A percentile compares a stretch with the other conserved stretches of the same genome.
phyloP scores from a whole-genome alignment of 2,113 vertebrate genomes.

The Octodon degus region DNA sequence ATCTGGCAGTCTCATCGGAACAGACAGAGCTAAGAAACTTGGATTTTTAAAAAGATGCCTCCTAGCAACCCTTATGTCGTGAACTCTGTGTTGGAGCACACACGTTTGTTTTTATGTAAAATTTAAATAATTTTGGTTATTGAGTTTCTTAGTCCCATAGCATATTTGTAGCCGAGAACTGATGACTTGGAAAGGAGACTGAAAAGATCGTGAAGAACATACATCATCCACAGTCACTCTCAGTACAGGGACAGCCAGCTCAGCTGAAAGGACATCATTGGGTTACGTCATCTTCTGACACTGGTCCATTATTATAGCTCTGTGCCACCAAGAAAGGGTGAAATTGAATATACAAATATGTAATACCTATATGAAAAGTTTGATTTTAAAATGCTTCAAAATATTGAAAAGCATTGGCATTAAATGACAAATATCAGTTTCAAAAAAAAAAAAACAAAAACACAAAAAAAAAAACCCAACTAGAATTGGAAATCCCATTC shows the following conservation, averaged over 20 bases:
- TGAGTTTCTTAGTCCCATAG: constrained; percentile 3
- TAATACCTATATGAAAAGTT: constrained; percentile 54
- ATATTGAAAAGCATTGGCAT: constrained; percentile 60
- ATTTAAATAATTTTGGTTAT: constrained; percentile 42
- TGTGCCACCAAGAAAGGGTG: neutral
- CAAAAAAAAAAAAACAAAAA: too few species aligned
- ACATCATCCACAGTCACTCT: neutral
- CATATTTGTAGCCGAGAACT: constrained; percentile 19
- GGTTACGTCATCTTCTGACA: neutral
- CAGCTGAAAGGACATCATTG: neutral
- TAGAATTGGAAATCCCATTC: too few species aligned
- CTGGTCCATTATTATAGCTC: neutral
- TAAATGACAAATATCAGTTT: constrained; percentile 58
- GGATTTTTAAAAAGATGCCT: constrained; percentile 46
- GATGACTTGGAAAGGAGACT: constrained; percentile 21
- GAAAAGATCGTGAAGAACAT: neutral
- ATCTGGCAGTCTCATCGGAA: constrained; percentile 61
- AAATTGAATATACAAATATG: constrained; percentile 24
- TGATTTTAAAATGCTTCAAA: constrained; percentile 44
- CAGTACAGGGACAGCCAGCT: neutral
- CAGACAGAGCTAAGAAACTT: constrained; percentile 54
- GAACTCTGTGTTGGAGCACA: neutral
- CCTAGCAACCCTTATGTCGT: constrained; percentile 17
- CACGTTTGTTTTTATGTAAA: constrained; percentile 54
- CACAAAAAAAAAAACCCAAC: too few species aligned